These are phyloP conservation scores for Candoia aspera DNA, from an alignment of 2,113 vertebrate genomes.

Conservation along the genomic window DNA sequence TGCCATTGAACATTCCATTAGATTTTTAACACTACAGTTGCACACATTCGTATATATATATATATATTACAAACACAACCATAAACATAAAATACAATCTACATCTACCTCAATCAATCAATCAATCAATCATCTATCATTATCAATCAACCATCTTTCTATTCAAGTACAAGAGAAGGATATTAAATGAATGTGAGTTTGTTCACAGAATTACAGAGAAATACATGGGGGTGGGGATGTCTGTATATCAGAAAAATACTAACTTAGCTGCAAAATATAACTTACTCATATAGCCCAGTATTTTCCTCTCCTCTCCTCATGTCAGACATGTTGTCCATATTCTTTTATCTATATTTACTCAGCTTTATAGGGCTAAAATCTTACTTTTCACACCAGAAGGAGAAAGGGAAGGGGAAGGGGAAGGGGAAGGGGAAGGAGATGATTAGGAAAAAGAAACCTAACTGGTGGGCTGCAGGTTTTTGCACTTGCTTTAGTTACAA, in stretches of 20 bases:
- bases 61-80: neutral
- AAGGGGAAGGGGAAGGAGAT: too few species aligned
- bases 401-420: too few species aligned
- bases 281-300: neutral
- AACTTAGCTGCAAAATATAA: neutral
- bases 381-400: neutral
- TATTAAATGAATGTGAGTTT: too few species aligned
- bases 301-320: neutral
- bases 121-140: neutral
- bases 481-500: neutral
- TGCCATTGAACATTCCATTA: neutral
- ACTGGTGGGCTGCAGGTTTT: neutral
- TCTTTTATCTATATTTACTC: neutral
- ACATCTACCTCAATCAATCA: neutral
- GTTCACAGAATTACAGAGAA: neutral
- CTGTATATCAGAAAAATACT: neutral
- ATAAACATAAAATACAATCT: neutral
- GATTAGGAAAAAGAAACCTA: neutral
- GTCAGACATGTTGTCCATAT: neutral
- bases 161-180: neutral
- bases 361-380: neutral
- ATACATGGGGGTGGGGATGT: neutral
- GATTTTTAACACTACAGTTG: neutral
- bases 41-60: neutral
- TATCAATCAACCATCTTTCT: neutral